These are phyloP conservation scores for Malurus leucopterus DNA, from an alignment of 2,797 vertebrate genomes.

Conservation along the genomic window DNA sequence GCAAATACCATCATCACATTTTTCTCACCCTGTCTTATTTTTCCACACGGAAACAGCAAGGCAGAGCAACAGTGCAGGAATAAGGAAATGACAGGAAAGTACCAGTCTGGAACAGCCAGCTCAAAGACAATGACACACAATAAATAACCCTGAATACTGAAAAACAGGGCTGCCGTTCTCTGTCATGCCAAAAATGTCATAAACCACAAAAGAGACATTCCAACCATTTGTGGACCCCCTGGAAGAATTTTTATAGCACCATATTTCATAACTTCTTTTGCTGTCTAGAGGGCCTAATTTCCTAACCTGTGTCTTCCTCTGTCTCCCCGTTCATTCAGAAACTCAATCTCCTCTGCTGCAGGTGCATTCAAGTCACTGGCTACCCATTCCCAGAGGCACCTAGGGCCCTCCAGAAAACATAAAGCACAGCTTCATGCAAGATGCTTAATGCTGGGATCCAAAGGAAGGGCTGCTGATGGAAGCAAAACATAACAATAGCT, in stretches of 20 bases:
- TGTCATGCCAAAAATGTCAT: not conserved
- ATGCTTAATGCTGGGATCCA: not conserved
- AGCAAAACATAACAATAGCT: not conserved
- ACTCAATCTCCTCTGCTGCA: not conserved
- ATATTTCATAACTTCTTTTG: not conserved
- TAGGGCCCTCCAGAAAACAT: not conserved
- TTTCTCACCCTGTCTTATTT: not conserved
- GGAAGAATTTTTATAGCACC: not conserved
- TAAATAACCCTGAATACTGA: not conserved
- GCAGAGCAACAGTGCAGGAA: not conserved
- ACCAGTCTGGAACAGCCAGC: not conserved
- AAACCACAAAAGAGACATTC: not conserved
- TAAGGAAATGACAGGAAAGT: not conserved
- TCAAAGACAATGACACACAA: not conserved
- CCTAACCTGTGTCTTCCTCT: not conserved
- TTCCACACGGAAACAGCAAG: not conserved
- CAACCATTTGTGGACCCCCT: not conserved
- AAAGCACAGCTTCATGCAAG: not conserved
- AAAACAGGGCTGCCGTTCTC: not conserved
- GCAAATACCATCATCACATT: not conserved
- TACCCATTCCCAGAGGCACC: not conserved
- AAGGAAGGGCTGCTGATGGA: not conserved
- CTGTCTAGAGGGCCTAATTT: not conserved
- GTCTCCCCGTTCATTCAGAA: not conserved
- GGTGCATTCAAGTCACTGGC: not conserved